These are phyloP conservation scores for Benthosema pterotum DNA, from an alignment of 2,797 vertebrate genomes.

Conservation along the genomic window DNA sequence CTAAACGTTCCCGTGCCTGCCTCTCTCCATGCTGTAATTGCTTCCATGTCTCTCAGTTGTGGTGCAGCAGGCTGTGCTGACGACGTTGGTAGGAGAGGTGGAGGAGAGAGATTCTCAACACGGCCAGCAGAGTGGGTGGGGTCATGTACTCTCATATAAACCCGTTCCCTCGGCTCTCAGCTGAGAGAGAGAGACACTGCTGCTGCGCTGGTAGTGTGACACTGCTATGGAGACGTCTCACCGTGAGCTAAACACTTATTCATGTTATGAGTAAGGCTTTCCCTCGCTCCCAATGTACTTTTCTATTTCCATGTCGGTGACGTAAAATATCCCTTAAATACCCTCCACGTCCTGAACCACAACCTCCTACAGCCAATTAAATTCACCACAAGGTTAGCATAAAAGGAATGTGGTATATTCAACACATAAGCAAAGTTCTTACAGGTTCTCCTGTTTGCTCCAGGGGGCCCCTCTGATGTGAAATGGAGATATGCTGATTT, in stretches of 20 bases:
- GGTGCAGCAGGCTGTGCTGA: conserved; percentile 52
- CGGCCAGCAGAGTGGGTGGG: conserved; percentile 62
- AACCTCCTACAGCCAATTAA: conserved; percentile 52
- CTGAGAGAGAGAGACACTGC: conserved; percentile 43
- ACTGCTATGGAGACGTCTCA: conserved; percentile 36
- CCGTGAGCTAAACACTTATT: background rate
- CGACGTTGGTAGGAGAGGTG: conserved; percentile 62
- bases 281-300: conserved; percentile 48
- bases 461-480: conserved; percentile 27
- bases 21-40: conserved; percentile 66
- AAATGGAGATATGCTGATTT: conserved; percentile 43
- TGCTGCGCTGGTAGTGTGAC: conserved; percentile 54
- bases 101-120: conserved; percentile 41
- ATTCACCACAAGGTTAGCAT: conserved; percentile 34
- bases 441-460: conserved; percentile 10
- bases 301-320: conserved; percentile 47
- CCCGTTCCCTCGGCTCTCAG: conserved; percentile 59
- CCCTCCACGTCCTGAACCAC: conserved; percentile 35
- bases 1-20: conserved; percentile 52
- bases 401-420: conserved; percentile 32
- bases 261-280: conserved; percentile 62
- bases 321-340: conserved; percentile 27
- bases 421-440: conserved; percentile 6
- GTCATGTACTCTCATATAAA: conserved; percentile 49
- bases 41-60: conserved; percentile 77